Evolutionary conservation across 2,113 vertebrate genomes (phyloP).

Genomic region (Spizaetus ornatus): DNA sequence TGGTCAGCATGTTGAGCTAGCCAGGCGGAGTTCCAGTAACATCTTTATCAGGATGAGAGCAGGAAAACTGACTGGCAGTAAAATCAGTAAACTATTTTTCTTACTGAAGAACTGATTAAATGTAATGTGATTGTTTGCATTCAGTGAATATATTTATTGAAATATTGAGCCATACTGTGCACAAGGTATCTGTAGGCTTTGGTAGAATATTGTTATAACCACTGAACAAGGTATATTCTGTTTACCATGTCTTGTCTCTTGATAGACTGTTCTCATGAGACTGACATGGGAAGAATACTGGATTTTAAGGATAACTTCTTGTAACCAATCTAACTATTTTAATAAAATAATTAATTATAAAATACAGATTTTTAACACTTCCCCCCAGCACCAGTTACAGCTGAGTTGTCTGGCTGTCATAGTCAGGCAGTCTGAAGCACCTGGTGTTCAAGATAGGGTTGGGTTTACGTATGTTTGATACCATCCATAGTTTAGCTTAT

Average conservation of each 20-base stretch:
- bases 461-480: not conserved
- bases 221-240: not conserved
- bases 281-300: not conserved
- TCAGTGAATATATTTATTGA: not conserved
- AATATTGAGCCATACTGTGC: not conserved
- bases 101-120: not conserved
- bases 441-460: not conserved
- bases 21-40: not conserved
- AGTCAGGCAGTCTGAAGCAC: not conserved
- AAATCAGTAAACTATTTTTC: not conserved
- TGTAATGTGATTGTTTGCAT: not conserved
- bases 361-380: not conserved
- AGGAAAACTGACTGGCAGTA: not conserved
- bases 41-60: not conserved
- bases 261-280: not conserved
- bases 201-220: not conserved
- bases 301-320: not conserved
- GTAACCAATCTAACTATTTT: not conserved
- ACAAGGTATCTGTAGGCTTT: not conserved
- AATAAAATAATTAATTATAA: not conserved
- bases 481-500: not conserved
- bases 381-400: not conserved
- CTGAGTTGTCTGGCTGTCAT: not conserved
- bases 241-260: not conserved
- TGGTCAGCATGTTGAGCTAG: not conserved